Percentiles rank a stretch among this genome's conserved stretches.
These are phyloP conservation scores for Passer montanus DNA, from an alignment of 2,113 vertebrate genomes.

Conservation along the genomic window DNA sequence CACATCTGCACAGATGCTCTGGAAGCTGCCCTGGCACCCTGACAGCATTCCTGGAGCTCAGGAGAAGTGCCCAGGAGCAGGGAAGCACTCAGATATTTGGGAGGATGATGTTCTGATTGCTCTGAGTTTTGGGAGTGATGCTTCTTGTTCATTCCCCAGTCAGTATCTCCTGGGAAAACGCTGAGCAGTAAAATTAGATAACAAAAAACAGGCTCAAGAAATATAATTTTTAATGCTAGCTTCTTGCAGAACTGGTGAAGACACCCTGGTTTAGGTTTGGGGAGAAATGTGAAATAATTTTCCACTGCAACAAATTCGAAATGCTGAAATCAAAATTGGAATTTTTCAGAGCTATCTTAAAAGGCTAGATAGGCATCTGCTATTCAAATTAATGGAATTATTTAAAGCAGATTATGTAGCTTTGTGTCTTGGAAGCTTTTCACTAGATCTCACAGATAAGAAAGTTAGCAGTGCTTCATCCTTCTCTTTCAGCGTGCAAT, in stretches of 20 bases:
- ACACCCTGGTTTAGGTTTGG: not conserved
- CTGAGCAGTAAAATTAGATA: not conserved
- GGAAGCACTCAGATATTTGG: not conserved
- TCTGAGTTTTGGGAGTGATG: not conserved
- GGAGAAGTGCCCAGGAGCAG: not conserved
- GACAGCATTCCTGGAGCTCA: not conserved
- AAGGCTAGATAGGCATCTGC: not conserved
- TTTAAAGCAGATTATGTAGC: not conserved
- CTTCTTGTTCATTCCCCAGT: not conserved
- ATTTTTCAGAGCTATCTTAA: not conserved
- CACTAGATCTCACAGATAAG: not conserved
- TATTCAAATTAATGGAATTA: not conserved
- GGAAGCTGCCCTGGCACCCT: not conserved
- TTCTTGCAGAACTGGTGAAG: not conserved
- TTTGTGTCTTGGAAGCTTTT: not conserved
- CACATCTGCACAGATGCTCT: not conserved
- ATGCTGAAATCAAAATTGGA: not conserved
- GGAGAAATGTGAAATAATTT: not conserved
- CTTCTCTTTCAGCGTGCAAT: not conserved
- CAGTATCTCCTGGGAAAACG: not conserved
- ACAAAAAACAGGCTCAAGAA: not conserved
- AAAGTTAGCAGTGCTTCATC: not conserved
- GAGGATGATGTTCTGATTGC: not conserved
- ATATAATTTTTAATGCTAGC: not conserved
- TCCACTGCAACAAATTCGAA: not conserved